These are phyloP conservation scores for Nomada ferruginata DNA, from an alignment of 2,888 invertebrate genomes.

Conservation along the genomic window DNA sequence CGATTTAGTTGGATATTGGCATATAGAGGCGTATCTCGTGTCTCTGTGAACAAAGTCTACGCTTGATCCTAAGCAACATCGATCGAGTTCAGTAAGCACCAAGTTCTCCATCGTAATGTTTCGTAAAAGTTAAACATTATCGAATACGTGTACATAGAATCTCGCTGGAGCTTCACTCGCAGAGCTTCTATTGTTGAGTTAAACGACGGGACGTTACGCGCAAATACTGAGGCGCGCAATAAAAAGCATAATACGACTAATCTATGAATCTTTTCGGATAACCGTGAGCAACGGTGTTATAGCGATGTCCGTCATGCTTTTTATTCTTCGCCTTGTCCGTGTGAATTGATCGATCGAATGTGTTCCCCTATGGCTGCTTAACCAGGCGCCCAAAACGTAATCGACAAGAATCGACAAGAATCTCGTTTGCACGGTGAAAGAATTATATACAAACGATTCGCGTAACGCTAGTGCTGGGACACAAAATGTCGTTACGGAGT, in stretches of 20 bases:
- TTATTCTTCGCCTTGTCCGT: background rate
- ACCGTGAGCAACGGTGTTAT: conserved; percentile 65
- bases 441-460: conserved; percentile 38
- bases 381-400: conserved; percentile 19
- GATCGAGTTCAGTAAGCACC: conserved; percentile 40
- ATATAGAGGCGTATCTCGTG: background rate
- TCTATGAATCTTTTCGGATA: conserved; percentile 37
- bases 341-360: background rate
- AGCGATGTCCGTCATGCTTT: conserved; percentile 7
- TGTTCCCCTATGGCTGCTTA: background rate
- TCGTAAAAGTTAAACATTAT: conserved; percentile 11
- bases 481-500: conserved; percentile 35
- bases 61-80: conserved; percentile 46
- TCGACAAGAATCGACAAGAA: conserved; percentile 11
- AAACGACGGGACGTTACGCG: conserved; percentile 20
- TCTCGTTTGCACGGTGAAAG: conserved; percentile 20
- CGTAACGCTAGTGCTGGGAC: conserved; percentile 45
- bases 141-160: background rate
- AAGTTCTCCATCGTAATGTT: background rate
- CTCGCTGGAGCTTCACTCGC: conserved; percentile 20
- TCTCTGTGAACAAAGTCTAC: conserved; percentile 39
- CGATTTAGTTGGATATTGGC: conserved; percentile 14
- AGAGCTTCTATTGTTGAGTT: background rate
- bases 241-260: conserved; percentile 2
- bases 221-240: conserved; percentile 7